phyloP scores from a whole-genome alignment of 2,888 invertebrate genomes.

The Gnatocerus cornutus region DNA sequence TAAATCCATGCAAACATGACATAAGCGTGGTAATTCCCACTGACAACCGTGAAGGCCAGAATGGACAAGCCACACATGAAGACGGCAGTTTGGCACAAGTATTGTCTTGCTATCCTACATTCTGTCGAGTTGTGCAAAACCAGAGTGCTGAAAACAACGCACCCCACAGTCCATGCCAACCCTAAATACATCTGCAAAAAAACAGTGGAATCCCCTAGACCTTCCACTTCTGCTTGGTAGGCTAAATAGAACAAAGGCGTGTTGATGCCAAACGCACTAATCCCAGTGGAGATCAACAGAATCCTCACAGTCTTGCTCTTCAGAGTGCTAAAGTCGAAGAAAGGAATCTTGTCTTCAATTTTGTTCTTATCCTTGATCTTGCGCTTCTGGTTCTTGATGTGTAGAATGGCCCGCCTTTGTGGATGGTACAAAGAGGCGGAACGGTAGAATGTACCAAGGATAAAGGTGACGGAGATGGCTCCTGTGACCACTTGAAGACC shows the following conservation, averaged over 20 bases:
- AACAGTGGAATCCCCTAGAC: constrained; percentile 72
- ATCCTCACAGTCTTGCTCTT: constrained; percentile 90
- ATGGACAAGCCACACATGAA: constrained; percentile 86
- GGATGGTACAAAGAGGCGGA: constrained; percentile 93
- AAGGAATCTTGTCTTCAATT: constrained; percentile 84
- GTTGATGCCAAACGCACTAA: constrained; percentile 87
- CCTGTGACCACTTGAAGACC: constrained; percentile 91
- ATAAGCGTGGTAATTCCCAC: constrained; percentile 84
- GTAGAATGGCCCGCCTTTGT: constrained; percentile 88
- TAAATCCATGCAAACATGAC: constrained; percentile 88
- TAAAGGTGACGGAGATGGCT: constrained; percentile 86
- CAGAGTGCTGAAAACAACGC: constrained; percentile 85
- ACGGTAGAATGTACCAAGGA: constrained; percentile 90
- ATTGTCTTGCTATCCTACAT: constrained; percentile 89
- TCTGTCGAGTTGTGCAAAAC: constrained; percentile 89
- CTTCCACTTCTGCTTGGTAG: constrained; percentile 86
- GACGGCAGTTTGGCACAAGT: constrained; percentile 86
- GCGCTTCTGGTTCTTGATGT: constrained; percentile 90
- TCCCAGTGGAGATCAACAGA: constrained; percentile 85
- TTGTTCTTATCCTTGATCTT: constrained; percentile 88
- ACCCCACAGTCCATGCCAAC: constrained; percentile 88
- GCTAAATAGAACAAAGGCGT: constrained; percentile 90
- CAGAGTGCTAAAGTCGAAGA: constrained; percentile 90
- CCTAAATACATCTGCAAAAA: constrained; percentile 83
- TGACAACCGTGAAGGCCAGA: constrained; percentile 84